Base-by-base conservation (phyloP, 2,113 vertebrate genomes). In the Stigmatopora argus region DNA sequence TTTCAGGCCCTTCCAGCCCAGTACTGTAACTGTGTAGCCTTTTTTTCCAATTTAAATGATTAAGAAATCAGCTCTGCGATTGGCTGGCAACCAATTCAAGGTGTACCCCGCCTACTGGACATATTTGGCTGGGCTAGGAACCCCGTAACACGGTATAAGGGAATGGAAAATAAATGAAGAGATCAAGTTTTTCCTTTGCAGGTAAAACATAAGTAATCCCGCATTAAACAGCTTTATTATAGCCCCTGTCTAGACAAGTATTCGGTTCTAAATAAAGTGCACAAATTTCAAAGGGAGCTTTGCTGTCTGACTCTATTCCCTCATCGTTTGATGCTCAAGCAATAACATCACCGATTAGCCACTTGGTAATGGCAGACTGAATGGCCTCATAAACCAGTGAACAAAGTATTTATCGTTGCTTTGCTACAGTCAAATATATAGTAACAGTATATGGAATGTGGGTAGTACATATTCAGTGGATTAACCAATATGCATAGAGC, bases 201-300 rank as follows among this genome's bases (percentile, higher is more conserved):
- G n/a, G 21, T 23, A 6, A 46, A 72, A 70, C 31, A 26, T 41
- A 49, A 31, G 55, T 7, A 14, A 5, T 6, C 7, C 12, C 26
- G 15, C 14, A 13, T 56, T 31, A 23, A 56, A 31, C 53, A 15
- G 19, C 23, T 31, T 31, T 8, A 14, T 17, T 7, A 31, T 26
- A 26, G 19, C 12, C 21, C 11, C 47, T 46, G 65, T 38, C 64
- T 57, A 45, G 55, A 56, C 72, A 64, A 62, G 21, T 56, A 65
- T 46, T 18, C 1, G 55, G 52, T 56, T 73, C 58, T 66, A 65
- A 75, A 73, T 67, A 62, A 75, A 21, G 62, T 60, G 41, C 63
- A 63, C 73, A 70, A 63, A 72, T 77, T 72, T 58, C 78, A 70
- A 64, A 65, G 64, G 75, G 62, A 78, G 65, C 78, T 65, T 63